Conservation (phyloP, 1,140 invertebrate species). For the Drosophila grimshawi region DNA sequence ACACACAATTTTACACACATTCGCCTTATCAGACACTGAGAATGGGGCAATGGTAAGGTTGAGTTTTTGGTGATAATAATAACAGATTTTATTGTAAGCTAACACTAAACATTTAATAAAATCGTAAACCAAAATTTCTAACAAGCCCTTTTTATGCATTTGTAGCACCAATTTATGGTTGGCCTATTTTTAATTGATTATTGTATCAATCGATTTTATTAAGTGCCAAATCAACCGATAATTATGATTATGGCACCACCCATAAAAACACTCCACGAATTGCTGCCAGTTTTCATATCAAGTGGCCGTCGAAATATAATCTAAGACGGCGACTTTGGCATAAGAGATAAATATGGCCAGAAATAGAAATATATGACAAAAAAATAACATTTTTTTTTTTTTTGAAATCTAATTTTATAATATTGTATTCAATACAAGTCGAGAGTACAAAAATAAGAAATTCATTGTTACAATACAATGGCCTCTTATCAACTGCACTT, state of each 20-base stretch:
- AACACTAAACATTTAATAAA: constrained; percentile 21
- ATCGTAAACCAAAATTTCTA: constrained; percentile 33
- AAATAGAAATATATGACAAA: constrained; percentile 5
- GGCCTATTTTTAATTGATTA: constrained; percentile 50
- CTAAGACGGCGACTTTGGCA: constrained; percentile 20
- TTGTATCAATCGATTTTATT: constrained; percentile 43
- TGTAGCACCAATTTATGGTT: constrained; percentile 49
- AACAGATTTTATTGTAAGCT: constrained; percentile 10
- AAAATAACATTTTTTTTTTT: not conserved
- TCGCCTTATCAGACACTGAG: constrained; percentile 5
- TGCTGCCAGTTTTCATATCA: constrained; percentile 7
- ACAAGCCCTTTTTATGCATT: constrained; percentile 39
- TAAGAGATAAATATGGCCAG: constrained; percentile 17
- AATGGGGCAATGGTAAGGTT: constrained; percentile 25
- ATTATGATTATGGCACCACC: constrained; percentile 46
- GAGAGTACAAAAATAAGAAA: not conserved
- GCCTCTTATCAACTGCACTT: constrained; percentile 18
- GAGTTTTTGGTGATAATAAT: not conserved
- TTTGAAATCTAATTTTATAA: not conserved
- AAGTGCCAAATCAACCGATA: constrained; percentile 32
- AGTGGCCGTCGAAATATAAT: constrained; percentile 28
- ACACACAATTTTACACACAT: not conserved
- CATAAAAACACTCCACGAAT: constrained; percentile 26
- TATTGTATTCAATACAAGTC: not conserved
- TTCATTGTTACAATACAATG: not conserved